Percentiles rank a stretch among this genome's conserved stretches.
phyloP scores from a whole-genome alignment of 2,113 vertebrate species.

The Stegastes partitus region DNA sequence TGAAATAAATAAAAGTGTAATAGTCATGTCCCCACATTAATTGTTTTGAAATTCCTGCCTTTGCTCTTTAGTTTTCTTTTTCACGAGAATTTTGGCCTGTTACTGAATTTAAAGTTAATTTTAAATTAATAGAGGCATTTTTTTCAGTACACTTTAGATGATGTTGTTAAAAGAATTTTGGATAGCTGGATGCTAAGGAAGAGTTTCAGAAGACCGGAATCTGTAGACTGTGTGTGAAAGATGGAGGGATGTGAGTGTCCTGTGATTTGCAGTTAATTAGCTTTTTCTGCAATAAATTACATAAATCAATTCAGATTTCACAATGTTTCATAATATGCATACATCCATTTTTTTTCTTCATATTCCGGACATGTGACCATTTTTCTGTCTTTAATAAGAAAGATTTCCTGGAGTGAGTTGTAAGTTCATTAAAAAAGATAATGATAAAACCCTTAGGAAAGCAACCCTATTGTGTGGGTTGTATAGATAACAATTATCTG shows the following conservation, averaged over 20 bases:
- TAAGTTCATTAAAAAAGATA: slow-evolving; percentile 6
- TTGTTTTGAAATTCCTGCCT: no score
- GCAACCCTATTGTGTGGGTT: not conserved
- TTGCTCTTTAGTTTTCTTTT: no score
- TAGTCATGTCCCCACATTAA: no score
- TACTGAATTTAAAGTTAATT: no score
- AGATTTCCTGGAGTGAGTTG: not conserved
- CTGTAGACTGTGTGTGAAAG: no score
- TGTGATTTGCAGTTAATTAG: not conserved
- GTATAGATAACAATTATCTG: slow-evolving; percentile 16
- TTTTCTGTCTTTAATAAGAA: not conserved
- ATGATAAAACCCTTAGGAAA: slow-evolving; percentile 15
- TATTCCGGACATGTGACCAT: not conserved
- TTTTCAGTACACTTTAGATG: no score
- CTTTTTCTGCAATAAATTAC: not conserved
- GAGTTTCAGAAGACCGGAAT: no score
- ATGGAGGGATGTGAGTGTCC: not conserved
- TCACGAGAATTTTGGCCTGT: no score
- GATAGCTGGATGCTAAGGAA: no score
- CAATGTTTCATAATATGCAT: not conserved
- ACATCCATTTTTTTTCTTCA: not conserved
- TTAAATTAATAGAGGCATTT: no score
- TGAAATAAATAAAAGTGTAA: no score
- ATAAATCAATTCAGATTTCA: not conserved
- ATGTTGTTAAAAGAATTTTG: no score